These are phyloP conservation scores for Meloidogyne floridensis DNA, from an alignment of 1,140 invertebrate species.

Conservation along the genomic window DNA sequence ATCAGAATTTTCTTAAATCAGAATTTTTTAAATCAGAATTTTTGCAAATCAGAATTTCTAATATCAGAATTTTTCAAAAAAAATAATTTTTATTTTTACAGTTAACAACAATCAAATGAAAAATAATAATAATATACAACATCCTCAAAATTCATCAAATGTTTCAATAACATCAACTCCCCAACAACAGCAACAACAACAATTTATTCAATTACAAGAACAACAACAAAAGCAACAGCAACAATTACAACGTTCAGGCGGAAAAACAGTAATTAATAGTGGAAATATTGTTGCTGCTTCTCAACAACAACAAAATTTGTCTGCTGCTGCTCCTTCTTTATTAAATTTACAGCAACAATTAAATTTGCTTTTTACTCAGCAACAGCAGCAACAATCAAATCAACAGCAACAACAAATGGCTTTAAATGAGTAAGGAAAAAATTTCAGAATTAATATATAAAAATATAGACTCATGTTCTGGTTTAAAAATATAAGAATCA, in stretches of 20 bases:
- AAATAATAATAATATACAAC: not conserved
- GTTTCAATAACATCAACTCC: not conserved
- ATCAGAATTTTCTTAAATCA: no score
- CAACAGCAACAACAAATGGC: constrained; percentile 9
- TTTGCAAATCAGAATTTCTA: no score
- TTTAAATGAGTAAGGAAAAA: constrained; percentile 19
- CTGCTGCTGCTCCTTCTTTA: not conserved
- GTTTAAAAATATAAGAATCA: not conserved
- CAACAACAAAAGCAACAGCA: constrained; percentile 14
- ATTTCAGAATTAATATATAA: not conserved
- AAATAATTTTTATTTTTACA: not conserved
- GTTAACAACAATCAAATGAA: not conserved
- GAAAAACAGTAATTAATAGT: not conserved
- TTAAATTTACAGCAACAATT: constrained; percentile 21
- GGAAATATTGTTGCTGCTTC: not conserved
- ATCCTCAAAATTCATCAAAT: not conserved
- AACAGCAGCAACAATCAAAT: constrained; percentile 3
- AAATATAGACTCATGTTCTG: not conserved
- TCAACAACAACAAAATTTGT: not conserved
- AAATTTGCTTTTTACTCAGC: constrained; percentile 8
- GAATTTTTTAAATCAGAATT: no score
- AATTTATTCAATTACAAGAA: constrained; percentile 23
- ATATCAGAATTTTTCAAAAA: no score
- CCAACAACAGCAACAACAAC: constrained; percentile 22
- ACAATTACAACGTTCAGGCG: not conserved